Evolutionary conservation across 2,888 invertebrate species (phyloP).

Genomic region (Venusia cambrica): DNA sequence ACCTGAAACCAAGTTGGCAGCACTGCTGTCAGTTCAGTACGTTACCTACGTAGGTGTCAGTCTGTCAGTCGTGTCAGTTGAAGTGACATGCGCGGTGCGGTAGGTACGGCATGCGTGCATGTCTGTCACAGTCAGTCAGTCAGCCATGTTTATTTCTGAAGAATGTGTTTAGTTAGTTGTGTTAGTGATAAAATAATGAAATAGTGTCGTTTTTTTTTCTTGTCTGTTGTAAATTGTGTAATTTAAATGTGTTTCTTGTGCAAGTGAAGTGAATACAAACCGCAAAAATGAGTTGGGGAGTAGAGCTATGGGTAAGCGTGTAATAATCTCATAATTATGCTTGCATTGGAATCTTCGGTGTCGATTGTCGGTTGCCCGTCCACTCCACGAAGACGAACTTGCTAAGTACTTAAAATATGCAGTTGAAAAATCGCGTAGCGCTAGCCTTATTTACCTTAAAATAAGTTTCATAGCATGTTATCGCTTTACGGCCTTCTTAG

Average conservation of each 20-base stretch:
- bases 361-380: slow-evolving; percentile 32
- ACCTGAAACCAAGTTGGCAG: too few relatives aligned
- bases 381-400: too few relatives aligned
- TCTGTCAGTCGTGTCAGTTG: slow-evolving; percentile 31
- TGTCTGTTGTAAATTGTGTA: slow-evolving; percentile 59
- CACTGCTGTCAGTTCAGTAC: too few relatives aligned
- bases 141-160: slow-evolving; percentile 76
- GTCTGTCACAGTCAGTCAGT: slow-evolving; percentile 63
- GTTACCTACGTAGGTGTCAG: too few relatives aligned
- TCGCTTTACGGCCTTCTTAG: too few relatives aligned
- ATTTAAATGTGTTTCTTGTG: slow-evolving; percentile 74
- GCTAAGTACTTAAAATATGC: slow-evolving; percentile 15
- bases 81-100: slow-evolving; percentile 38
- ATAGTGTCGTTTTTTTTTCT: slow-evolving; percentile 53
- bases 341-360: slow-evolving; percentile 29
- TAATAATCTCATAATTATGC: slow-evolving; percentile 28
- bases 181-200: slow-evolving; percentile 65
- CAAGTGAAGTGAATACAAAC: slow-evolving; percentile 64
- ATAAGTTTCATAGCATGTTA: too few relatives aligned
- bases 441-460: slow-evolving; percentile 3
- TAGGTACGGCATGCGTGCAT: too few relatives aligned
- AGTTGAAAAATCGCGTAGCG: slow-evolving; percentile 12
- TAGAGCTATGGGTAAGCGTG: slow-evolving; percentile 84
- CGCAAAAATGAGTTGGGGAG: slow-evolving; percentile 84
- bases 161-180: slow-evolving; percentile 75